These are phyloP conservation scores for Micrastur ruficollis DNA, from an alignment of 2,797 vertebrate species.

Conservation along the genomic window DNA sequence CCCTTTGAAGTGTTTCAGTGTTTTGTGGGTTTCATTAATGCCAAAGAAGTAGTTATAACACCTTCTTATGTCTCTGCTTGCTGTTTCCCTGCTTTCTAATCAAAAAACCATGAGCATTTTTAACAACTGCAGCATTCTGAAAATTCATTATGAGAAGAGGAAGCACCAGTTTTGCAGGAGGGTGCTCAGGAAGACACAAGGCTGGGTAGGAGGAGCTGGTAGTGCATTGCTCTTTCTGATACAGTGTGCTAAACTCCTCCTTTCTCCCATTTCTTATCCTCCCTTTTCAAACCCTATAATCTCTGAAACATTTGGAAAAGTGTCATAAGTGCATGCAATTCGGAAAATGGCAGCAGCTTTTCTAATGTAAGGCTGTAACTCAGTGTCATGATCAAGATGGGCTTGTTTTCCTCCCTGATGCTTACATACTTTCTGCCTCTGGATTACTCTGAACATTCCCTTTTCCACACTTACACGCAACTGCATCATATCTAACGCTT, in stretches of 20 bases:
- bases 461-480: neutral
- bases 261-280: neutral
- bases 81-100: neutral
- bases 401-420: neutral
- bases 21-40: neutral
- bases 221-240: neutral
- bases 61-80: neutral
- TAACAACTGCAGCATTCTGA: neutral
- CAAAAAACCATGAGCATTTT: neutral
- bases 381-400: neutral
- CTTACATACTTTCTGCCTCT: neutral
- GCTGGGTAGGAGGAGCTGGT: neutral
- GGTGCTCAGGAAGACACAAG: neutral
- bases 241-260: neutral
- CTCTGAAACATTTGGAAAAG: neutral
- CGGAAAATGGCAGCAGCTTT: neutral
- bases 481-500: neutral
- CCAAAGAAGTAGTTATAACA: neutral
- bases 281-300: neutral
- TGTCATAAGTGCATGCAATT: neutral
- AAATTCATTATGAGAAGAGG: neutral
- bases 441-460: neutral
- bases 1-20: neutral
- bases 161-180: neutral
- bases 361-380: neutral